Base-by-base conservation (phyloP, 2,888 invertebrate species). In the Oxycera nigricornis region DNA sequence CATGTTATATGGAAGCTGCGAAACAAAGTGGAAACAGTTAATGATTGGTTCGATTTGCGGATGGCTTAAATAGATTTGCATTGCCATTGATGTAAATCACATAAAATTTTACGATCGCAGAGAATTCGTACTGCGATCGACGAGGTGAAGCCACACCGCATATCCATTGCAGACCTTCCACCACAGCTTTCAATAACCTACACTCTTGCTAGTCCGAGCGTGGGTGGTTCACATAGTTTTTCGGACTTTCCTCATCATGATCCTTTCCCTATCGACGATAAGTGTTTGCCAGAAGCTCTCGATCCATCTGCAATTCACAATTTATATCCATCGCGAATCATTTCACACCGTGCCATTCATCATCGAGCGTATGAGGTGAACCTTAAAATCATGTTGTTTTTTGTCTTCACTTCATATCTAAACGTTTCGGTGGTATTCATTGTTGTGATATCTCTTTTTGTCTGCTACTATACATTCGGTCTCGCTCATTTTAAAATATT, bases 1-100 rank as follows among this genome's bases (percentile, higher is more conserved):
- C 20, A 52, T 3, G 9, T 9, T 52, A 52, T 9, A 52, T 22
- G 17, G 52, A 24, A 46, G 9, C 6, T 7, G 6, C 52, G 52
- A 52, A 24, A 20, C 17, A 52, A 50, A 4, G 20, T 52, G 17
- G 4, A 52, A 52, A 9, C 11, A 11, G 35, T 35, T 35, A n/a
- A n/a, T n/a, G n/a, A n/a, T n/a, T n/a, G n/a, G n/a, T n/a, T n/a
- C n/a, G n/a, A n/a, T n/a, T n/a, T n/a, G n/a, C n/a, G 9, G 59
- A 61, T 61, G 61, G 17, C 61, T 31, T 61, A 61, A 28, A 61
- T 61, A 17, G 61, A 61, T 61, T n/a, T n/a, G n/a, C n/a, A n/a
- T n/a, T n/a, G n/a, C n/a, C n/a, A n/a, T n/a, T n/a, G n/a, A n/a
- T n/a, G n/a, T n/a, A n/a, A n/a, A n/a, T n/a, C n/a, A n/a, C n/a